Evolutionary conservation across 2,113 vertebrate genomes (phyloP).

Genomic region (Pagrus major): DNA sequence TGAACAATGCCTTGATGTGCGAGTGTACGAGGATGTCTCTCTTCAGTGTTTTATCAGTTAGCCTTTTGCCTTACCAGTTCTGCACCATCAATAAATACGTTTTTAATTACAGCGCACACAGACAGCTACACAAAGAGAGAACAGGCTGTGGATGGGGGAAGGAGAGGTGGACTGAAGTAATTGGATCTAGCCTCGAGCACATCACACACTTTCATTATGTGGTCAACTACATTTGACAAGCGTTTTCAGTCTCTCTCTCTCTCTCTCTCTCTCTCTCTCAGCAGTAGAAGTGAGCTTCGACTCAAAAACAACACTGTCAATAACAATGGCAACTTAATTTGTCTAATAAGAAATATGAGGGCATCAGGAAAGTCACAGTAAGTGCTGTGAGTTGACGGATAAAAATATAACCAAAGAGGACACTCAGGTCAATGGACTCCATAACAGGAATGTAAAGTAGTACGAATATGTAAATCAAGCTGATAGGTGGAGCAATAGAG

Average conservation of each 20-base stretch:
- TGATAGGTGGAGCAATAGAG: background rate
- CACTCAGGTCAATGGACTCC: background rate
- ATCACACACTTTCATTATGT: slow-evolving; percentile 32
- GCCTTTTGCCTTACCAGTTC: slow-evolving; percentile 82
- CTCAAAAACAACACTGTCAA: background rate
- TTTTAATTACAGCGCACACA: slow-evolving; percentile 90
- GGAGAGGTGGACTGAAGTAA: slow-evolving; percentile 32
- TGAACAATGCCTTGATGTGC: slow-evolving; percentile 10
- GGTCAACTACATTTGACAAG: slow-evolving; percentile 26
- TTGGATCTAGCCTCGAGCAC: slow-evolving; percentile 30
- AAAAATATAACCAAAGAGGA: background rate
- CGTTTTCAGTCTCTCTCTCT: background rate
- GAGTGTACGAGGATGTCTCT: slow-evolving; percentile 44
- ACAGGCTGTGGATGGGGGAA: background rate
- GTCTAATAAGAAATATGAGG: background rate
- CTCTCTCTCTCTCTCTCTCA: background rate
- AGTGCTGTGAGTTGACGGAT: slow-evolving; percentile 6
- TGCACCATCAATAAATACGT: slow-evolving; percentile 92
- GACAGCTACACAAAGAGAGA: slow-evolving; percentile 42
- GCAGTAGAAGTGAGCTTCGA: background rate
- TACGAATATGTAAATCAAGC: background rate
- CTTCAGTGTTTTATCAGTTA: slow-evolving; percentile 79
- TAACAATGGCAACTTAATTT: background rate
- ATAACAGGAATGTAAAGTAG: background rate
- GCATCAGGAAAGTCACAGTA: background rate